These are phyloP conservation scores for Neogobius melanostomus DNA, from an alignment of 2,113 vertebrate genomes.

Conservation along the genomic window DNA sequence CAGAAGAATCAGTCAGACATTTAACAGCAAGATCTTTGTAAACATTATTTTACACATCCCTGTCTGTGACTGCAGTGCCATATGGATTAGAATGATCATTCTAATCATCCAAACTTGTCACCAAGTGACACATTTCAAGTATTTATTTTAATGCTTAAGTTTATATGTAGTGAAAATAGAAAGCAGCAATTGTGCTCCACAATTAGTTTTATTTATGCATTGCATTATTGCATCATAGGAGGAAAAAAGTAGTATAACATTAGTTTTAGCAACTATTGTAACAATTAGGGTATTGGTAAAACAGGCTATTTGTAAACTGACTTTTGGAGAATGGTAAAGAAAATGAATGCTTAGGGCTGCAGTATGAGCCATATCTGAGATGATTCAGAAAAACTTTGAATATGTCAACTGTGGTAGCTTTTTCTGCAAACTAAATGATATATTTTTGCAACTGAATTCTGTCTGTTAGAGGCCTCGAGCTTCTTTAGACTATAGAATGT, in stretches of 20 bases:
- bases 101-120: slow-evolving; percentile 70
- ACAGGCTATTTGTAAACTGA: neutral
- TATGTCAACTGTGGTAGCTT: slow-evolving; percentile 11
- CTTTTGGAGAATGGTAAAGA: neutral
- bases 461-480: slow-evolving; percentile 28
- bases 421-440: slow-evolving; percentile 44
- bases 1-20: slow-evolving; percentile 28
- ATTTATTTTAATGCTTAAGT: slow-evolving; percentile 44
- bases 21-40: slow-evolving; percentile 32
- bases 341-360: slow-evolving; percentile 2
- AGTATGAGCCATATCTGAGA: slow-evolving; percentile 33
- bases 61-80: slow-evolving; percentile 52
- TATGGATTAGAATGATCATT: slow-evolving; percentile 61
- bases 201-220: slow-evolving; percentile 9
- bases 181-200: neutral
- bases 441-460: slow-evolving; percentile 55
- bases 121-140: slow-evolving; percentile 64
- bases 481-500: slow-evolving; percentile 3
- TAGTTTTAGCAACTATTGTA: slow-evolving; percentile 23
- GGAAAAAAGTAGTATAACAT: slow-evolving; percentile 9
- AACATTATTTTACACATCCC: slow-evolving; percentile 27
- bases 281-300: neutral
- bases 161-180: slow-evolving; percentile 32
- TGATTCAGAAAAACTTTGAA: slow-evolving; percentile 39
- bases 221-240: slow-evolving; percentile 26